These are phyloP conservation scores for Chelonia mydas DNA, from an alignment of 2,797 vertebrate species.

Conservation along the genomic window DNA sequence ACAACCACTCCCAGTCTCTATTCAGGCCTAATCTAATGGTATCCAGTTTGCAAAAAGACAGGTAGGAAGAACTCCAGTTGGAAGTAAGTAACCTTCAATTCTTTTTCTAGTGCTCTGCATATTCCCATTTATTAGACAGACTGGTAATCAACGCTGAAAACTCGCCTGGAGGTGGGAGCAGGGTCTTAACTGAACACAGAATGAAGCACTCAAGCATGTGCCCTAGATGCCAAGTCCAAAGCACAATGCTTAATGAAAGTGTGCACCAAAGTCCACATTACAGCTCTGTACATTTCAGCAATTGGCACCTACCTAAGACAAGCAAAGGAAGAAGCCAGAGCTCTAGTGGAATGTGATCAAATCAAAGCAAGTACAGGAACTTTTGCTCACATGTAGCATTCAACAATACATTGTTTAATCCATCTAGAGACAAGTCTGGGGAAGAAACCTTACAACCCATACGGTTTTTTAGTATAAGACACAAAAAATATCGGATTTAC, in stretches of 20 bases:
- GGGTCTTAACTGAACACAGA: background rate
- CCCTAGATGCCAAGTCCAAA: background rate
- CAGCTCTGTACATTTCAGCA: background rate
- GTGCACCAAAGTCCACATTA: background rate
- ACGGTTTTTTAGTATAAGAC: background rate
- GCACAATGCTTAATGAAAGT: background rate
- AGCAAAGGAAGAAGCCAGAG: background rate
- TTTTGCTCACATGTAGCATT: background rate
- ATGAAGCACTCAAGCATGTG: background rate
- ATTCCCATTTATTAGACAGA: background rate
- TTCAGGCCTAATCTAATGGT: no score
- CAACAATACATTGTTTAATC: background rate
- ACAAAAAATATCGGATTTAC: background rate
- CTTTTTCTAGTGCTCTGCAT: background rate
- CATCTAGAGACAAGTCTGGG: background rate
- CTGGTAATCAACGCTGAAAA: background rate
- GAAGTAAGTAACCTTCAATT: background rate
- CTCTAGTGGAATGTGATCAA: background rate
- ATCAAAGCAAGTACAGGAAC: background rate
- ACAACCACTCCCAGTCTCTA: no score
- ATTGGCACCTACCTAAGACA: background rate
- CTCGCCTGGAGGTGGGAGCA: background rate
- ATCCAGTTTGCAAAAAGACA: background rate
- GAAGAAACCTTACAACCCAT: background rate
- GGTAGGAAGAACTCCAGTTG: background rate